These are phyloP conservation scores for Manis crassicaudata DNA, from an alignment of 2,797 vertebrate genomes.

Conservation along the genomic window DNA sequence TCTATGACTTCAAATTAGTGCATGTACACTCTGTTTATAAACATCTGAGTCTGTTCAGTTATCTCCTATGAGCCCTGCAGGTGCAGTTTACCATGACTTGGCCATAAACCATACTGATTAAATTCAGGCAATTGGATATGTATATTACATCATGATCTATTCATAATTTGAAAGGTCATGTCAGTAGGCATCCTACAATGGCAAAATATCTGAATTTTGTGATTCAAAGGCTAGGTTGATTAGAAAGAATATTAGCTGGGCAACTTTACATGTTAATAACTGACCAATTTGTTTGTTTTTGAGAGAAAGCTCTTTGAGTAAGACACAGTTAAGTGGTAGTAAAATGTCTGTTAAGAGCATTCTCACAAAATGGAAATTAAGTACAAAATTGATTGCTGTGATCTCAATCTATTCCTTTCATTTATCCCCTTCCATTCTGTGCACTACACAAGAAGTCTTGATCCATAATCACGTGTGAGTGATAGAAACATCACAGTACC, in stretches of 20 bases:
- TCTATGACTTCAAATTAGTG: not conserved
- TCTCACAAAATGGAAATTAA: slow-evolving; percentile 36
- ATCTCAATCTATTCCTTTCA: not conserved
- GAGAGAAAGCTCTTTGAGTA: not conserved
- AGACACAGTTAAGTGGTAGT: not conserved
- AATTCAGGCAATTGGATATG: rapidly evolving
- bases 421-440: not conserved
- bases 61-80: not conserved
- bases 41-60: not conserved
- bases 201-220: not conserved
- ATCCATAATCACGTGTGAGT: not conserved
- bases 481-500: not conserved
- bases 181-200: not conserved
- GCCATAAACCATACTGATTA: not conserved
- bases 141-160: not conserved
- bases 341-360: slow-evolving; percentile 33
- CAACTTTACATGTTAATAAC: not conserved
- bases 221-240: slow-evolving; percentile 6
- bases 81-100: not conserved
- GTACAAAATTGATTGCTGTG: not conserved
- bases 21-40: not conserved
- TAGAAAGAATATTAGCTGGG: not conserved
- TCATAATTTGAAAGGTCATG: not conserved
- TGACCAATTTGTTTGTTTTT: not conserved
- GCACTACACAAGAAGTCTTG: not conserved